Conservation (phyloP, 2,797 vertebrate species). For the Loris lydekkerianus region DNA sequence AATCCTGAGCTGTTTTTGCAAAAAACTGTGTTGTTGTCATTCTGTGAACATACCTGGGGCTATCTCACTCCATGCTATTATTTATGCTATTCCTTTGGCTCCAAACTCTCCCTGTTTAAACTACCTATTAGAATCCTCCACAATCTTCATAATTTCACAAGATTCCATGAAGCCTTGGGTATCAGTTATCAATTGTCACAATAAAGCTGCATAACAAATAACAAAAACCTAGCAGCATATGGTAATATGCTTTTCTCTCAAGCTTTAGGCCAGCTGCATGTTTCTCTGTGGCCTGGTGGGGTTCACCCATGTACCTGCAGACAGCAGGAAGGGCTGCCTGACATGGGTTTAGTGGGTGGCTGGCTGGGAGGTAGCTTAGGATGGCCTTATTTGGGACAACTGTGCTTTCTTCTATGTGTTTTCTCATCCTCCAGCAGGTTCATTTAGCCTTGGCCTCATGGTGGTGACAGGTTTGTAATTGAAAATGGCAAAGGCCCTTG, state of each 20-base stretch:
- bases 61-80: not conserved
- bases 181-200: not conserved
- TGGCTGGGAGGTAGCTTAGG: not conserved
- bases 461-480: not conserved
- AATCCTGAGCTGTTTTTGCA: not conserved
- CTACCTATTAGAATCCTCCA: not conserved
- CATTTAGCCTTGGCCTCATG: not conserved
- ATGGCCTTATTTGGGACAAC: not conserved
- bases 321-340: not conserved
- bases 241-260: not conserved
- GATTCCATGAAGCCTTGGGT: not conserved
- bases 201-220: not conserved
- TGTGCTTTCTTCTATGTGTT: not conserved
- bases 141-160: constrained; percentile 19
- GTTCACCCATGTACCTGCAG: not conserved
- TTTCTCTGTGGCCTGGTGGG: not conserved
- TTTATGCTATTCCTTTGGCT: not conserved
- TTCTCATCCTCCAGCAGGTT: not conserved
- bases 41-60: not conserved
- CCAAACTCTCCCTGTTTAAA: not conserved
- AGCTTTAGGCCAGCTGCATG: not conserved
- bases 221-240: not conserved
- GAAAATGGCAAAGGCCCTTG: not conserved
- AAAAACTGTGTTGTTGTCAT: not conserved
- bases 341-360: not conserved